These are phyloP conservation scores for Myotis yumanensis DNA, from an alignment of 2,113 vertebrate genomes.

Conservation along the genomic window DNA sequence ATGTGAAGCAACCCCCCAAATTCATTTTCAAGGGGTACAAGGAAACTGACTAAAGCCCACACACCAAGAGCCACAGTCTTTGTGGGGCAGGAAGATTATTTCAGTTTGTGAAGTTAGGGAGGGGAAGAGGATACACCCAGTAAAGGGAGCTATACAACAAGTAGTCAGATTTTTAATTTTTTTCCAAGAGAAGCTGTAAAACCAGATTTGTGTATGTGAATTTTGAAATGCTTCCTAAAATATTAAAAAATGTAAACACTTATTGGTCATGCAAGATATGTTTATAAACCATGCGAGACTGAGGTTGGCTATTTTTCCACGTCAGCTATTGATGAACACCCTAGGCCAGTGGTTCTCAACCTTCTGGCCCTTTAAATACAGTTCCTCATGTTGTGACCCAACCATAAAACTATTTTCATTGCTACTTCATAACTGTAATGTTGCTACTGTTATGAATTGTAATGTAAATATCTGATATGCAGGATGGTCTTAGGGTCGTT, in stretches of 20 bases:
- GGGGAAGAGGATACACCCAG: background rate
- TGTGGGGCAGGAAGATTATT: background rate
- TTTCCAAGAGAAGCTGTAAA: background rate
- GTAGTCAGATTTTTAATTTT: background rate
- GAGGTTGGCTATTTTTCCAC: background rate
- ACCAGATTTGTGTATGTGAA: background rate
- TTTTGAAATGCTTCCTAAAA: background rate
- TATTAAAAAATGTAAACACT: background rate
- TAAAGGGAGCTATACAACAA: background rate
- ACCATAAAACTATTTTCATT: too few species aligned
- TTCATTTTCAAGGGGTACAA: background rate
- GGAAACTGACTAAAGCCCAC: background rate
- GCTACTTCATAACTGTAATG: too few species aligned
- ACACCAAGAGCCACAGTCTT: background rate
- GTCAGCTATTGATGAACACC: background rate
- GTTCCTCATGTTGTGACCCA: too few species aligned
- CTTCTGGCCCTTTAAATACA: too few species aligned
- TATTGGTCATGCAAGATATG: background rate
- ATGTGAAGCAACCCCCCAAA: background rate
- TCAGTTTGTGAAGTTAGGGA: background rate
- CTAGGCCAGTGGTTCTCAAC: too few species aligned
- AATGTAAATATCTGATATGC: too few species aligned
- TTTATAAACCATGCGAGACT: background rate
- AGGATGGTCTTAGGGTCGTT: too few species aligned
- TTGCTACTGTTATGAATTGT: too few species aligned